Evolutionary conservation across 2,797 vertebrate genomes (phyloP), one percentile per base, ranked within the genome.

Genomic region (Artibeus jamaicensis): DNA sequence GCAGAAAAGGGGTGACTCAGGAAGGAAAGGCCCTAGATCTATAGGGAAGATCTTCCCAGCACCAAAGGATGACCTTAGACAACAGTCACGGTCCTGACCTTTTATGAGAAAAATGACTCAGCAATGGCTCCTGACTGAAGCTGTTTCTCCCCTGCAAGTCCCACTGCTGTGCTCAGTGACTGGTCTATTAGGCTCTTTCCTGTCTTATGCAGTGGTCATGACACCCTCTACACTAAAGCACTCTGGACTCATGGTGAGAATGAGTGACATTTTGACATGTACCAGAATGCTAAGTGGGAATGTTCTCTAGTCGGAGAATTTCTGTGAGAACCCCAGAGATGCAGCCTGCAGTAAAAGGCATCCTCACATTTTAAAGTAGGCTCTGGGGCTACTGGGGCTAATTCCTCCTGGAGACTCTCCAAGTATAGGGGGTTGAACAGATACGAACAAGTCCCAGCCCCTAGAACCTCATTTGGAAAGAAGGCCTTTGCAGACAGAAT

Each of bases 251-350:
- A 62, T 0, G 1, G 22, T 7, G 6, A 67, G 11, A 53, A 21
- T 0, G 29, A 6, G 1, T 0, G 11, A 5, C 0, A 0, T 5
- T 3, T 24, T 21, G 0, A 32, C 37, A 2, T 3, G 19, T 29
- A 24, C n/a, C 5, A 10, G 21, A n/a, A 9, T 32, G 44, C 14
- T 34, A 0, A 3, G 1, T 1, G 34, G 19, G 19, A 6, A 19
- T 3, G 4, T 22, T 11, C 74, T 32, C 22, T 34, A 37, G 14
- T 22, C 37, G 32, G 44, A 32, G 34, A 71, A 46, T 12, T 4
- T 46, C 19, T 2, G 16, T 6, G 5, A 1, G 48, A 37, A 22
- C 2, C 34, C 3, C 44, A 1, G n/a, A 34, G 18, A 3, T 4
- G 18, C 37, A 46, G 37, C 53, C 0, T 7, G 21, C 32, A 34